Conservation (phyloP, 2,113 vertebrate genomes). For the Dendrocopos noguchii region DNA sequence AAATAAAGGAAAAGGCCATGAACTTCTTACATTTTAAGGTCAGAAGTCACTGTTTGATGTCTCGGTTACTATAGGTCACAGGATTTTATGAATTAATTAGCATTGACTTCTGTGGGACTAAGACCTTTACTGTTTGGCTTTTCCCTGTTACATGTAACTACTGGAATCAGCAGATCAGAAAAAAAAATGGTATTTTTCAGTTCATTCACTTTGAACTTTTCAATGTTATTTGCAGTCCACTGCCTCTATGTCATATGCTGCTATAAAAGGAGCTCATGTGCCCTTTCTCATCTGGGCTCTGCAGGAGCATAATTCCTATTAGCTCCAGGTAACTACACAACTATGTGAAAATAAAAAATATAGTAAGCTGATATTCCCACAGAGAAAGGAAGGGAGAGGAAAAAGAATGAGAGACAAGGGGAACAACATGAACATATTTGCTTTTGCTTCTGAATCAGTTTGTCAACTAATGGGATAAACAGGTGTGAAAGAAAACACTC, state of each 20-base stretch:
- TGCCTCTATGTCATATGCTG: neutral
- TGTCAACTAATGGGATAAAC: neutral
- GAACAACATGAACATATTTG: neutral
- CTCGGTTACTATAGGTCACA: neutral
- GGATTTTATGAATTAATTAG: constrained; percentile 10
- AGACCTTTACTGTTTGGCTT: constrained; percentile 26
- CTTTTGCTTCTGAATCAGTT: neutral
- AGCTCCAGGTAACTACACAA: neutral
- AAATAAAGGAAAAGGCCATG: neutral
- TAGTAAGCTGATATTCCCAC: neutral
- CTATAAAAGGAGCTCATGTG: neutral
- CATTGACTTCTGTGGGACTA: neutral
- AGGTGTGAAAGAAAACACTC: neutral
- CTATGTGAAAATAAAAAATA: neutral
- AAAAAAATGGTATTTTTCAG: constrained; percentile 36
- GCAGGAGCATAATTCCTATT: neutral
- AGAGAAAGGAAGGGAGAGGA: neutral
- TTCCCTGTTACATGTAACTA: neutral
- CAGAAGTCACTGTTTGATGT: constrained; percentile 22
- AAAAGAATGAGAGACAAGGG: neutral
- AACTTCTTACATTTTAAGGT: constrained; percentile 4
- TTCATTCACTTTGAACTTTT: constrained; percentile 34
- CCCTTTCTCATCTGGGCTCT: neutral
- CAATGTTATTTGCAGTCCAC: neutral
- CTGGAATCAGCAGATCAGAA: constrained; percentile 25